Evolutionary conservation across 2,113 vertebrate genomes (phyloP).

Genomic region (Silurus asotus): DNA sequence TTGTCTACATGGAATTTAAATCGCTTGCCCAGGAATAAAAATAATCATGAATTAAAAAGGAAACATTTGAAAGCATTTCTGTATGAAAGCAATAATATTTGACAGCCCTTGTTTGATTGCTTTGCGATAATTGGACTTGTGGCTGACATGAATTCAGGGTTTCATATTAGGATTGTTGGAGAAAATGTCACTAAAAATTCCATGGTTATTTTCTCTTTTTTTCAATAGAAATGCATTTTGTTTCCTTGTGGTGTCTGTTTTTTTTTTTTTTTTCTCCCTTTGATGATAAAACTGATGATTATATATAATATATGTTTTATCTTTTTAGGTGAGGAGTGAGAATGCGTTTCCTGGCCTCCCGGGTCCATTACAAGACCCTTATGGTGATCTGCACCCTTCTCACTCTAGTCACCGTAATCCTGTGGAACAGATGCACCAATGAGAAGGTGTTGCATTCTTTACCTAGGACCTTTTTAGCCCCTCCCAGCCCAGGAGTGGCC

Average conservation of each 20-base stretch:
- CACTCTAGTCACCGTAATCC: slow-evolving; percentile 85
- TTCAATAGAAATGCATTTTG: not conserved
- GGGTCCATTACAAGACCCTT: slow-evolving; percentile 96
- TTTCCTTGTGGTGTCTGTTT: not conserved
- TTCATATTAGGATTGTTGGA: not conserved
- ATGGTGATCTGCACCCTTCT: slow-evolving; percentile 91
- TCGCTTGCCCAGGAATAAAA: slow-evolving; percentile 54
- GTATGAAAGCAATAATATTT: not conserved
- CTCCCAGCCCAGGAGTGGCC: slow-evolving; percentile 69
- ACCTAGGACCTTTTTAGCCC: slow-evolving; percentile 58
- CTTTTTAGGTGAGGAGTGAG: slow-evolving; percentile 81
- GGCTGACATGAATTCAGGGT: not conserved
- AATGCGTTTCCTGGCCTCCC: slow-evolving; percentile 97
- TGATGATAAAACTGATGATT: not conserved
- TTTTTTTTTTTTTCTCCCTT: too few relatives aligned
- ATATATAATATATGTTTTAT: not conserved
- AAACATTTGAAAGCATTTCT: not conserved
- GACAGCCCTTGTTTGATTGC: not conserved
- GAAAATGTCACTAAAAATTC: not conserved
- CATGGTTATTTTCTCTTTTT: not conserved
- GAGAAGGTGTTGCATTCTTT: slow-evolving; percentile 72
- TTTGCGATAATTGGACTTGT: not conserved
- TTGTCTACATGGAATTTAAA: slow-evolving; percentile 61
- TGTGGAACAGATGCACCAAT: slow-evolving; percentile 93
- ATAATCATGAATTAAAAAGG: slow-evolving; percentile 55